A percentile compares a stretch with the other conserved stretches of the same genome.
These are phyloP conservation scores for Phasia obesa DNA, from an alignment of 2,888 invertebrate species.

Conservation along the genomic window DNA sequence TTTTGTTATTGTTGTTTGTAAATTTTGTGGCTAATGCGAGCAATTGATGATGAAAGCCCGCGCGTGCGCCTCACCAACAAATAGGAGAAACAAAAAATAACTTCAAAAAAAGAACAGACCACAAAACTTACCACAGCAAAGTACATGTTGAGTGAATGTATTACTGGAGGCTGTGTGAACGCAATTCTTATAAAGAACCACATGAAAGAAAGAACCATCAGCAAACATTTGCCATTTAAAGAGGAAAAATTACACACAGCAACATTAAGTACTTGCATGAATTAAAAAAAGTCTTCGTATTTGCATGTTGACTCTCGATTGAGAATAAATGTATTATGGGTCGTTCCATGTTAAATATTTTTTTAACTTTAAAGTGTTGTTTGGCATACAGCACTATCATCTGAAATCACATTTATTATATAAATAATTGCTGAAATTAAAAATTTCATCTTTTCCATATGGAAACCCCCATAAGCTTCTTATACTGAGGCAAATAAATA, in stretches of 20 bases:
- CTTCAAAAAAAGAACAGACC: slow-evolving; percentile 29
- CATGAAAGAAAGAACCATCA: slow-evolving; percentile 52
- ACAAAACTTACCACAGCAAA: slow-evolving; percentile 52
- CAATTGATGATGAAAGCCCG: slow-evolving; percentile 74
- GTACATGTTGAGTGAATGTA: slow-evolving; percentile 50
- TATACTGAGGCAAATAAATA: slow-evolving; percentile 21
- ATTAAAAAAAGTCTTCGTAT: slow-evolving; percentile 61
- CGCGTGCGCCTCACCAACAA: slow-evolving; percentile 64
- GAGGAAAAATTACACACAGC: slow-evolving; percentile 50
- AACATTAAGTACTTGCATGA: slow-evolving; percentile 45
- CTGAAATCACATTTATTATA: too few species aligned
- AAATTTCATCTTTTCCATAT: background rate
- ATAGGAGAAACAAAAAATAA: slow-evolving; percentile 1
- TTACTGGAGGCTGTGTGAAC: slow-evolving; percentile 24
- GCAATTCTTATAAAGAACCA: slow-evolving; percentile 53
- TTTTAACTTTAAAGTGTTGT: too few species aligned
- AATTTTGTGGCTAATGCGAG: slow-evolving; percentile 72
- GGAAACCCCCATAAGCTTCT: slow-evolving; percentile 10
- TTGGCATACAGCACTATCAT: too few species aligned
- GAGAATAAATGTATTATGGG: slow-evolving; percentile 36
- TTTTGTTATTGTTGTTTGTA: slow-evolving; percentile 41
- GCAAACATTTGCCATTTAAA: slow-evolving; percentile 54
- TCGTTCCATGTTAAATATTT: background rate
- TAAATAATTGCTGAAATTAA: too few species aligned
- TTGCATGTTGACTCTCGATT: slow-evolving; percentile 61